Evolutionary conservation across 2,888 invertebrate species (phyloP).

Genomic region (Troides helena): DNA sequence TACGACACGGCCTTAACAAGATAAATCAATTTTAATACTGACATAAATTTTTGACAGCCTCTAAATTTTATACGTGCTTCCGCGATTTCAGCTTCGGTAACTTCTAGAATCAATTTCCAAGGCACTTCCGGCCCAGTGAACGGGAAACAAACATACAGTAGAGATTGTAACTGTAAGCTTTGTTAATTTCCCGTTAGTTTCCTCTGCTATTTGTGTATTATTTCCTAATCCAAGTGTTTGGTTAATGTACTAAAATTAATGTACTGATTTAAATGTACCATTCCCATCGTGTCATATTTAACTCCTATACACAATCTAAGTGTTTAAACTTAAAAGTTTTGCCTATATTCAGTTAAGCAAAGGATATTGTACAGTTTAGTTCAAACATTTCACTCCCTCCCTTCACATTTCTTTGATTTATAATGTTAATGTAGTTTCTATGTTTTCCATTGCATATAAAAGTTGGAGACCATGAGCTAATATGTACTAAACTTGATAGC

Average conservation of each 20-base stretch:
- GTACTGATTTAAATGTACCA: too few species aligned
- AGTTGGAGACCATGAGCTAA: too few species aligned
- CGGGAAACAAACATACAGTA: conserved; percentile 13
- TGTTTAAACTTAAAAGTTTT: too few species aligned
- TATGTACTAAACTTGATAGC: too few species aligned
- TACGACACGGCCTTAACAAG: background rate
- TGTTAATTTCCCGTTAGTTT: conserved; percentile 18
- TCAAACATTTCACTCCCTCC: too few species aligned
- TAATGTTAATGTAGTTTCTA: too few species aligned
- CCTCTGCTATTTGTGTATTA: background rate
- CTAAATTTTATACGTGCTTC: conserved; percentile 26
- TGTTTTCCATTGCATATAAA: too few species aligned
- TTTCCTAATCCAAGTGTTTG: background rate
- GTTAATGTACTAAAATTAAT: background rate
- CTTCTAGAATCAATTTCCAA: conserved; percentile 25
- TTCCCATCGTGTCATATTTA: too few species aligned
- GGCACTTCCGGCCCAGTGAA: conserved; percentile 14
- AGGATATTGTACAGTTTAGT: too few species aligned
- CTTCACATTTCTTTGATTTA: too few species aligned
- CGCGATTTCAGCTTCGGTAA: conserved; percentile 21
- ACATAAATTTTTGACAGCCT: conserved; percentile 3
- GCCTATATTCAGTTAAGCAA: too few species aligned
- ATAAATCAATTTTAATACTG: conserved; percentile 17
- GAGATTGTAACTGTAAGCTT: background rate
- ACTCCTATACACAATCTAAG: too few species aligned